Evolutionary conservation across 2,113 vertebrate species (phyloP).

Genomic region (Empidonax traillii): DNA sequence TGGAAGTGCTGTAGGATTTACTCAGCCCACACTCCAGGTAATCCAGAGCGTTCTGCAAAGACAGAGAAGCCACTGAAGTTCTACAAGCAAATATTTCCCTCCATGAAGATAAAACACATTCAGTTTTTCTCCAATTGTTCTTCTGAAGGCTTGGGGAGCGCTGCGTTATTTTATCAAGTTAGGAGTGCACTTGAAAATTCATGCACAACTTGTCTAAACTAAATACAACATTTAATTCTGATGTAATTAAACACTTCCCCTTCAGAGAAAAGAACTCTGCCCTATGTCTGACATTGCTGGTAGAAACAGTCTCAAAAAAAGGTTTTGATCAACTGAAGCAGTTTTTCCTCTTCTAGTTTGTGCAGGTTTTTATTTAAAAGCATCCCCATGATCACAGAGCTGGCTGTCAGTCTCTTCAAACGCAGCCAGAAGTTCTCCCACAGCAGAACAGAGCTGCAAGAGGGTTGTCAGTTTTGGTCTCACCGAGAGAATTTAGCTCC

Average conservation of each 20-base stretch:
- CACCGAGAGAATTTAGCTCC: not conserved
- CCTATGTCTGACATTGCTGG: not conserved
- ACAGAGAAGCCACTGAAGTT: not conserved
- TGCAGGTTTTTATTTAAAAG: not conserved
- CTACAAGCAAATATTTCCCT: not conserved
- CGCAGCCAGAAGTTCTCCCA: not conserved
- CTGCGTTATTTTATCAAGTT: not conserved
- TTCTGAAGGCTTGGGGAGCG: not conserved
- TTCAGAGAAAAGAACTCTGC: not conserved
- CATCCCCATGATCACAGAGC: not conserved
- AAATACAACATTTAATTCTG: not conserved
- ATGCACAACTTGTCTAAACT: not conserved
- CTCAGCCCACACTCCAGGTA: slow-evolving; percentile 80
- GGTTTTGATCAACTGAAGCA: not conserved
- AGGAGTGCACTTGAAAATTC: not conserved
- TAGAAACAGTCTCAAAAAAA: not conserved
- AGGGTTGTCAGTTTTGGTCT: not conserved
- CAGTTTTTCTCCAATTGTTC: not conserved
- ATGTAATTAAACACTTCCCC: not conserved
- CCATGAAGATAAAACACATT: not conserved
- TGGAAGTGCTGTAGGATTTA: slow-evolving; percentile 88
- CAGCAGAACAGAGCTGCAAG: not conserved
- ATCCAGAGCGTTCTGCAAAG: slow-evolving; percentile 80
- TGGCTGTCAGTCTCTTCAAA: not conserved
- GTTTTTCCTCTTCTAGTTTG: not conserved